Evolutionary conservation across 2,888 invertebrate genomes (phyloP), one percentile per base, ranked within the genome.

Genomic region (Aspidiotus rigidus): DNA sequence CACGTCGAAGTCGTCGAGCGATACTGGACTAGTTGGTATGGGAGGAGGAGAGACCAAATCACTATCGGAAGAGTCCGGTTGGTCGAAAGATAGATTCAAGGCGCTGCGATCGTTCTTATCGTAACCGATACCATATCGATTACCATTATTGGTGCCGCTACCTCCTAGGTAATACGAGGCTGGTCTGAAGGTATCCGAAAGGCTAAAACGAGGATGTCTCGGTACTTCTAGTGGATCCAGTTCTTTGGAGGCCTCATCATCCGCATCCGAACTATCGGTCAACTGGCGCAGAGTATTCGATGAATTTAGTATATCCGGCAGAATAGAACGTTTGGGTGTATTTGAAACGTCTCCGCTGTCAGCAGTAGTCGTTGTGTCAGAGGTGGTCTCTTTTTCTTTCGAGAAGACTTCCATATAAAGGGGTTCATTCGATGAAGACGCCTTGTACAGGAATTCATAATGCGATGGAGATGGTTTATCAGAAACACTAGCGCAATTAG

Each of bases 111-210:
- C 28, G 6, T n/a, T 57, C 15, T n/a, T 57, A 15, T 57, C 15
- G 49, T 49, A 49, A n/a, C 49, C 49, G 6, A 10, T 15, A 15
- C 28, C 15, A 17, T 49, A 49, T 11, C 49, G 11, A 15, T 15
- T 15, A 15, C 28, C 15, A 17, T 61, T 57, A 63, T 69, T 63
- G 71, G 74, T 72, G 11, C 73, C 74, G 13, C 74, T 72, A 75
- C 85, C 88, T 39, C 87, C 86, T 57, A 92, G 77, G 77, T 92
- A 93, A 76, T 92, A 93, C 0, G 92, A 92, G 0, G 92, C 92
- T 0, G 92, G 92, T 67, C 92, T 81, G 76, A 92, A 93, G 1
- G 88, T 91, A 76, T 93, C 92, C 1, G 91, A 92, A 70, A 92
- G 81, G 78, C 91, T 92, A 76, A 92, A 90, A 73, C 92, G 82